Evolutionary conservation across 2,113 vertebrate species (phyloP), one percentile per base, ranked within the genome.

Genomic region (Pituophis catenifer): DNA sequence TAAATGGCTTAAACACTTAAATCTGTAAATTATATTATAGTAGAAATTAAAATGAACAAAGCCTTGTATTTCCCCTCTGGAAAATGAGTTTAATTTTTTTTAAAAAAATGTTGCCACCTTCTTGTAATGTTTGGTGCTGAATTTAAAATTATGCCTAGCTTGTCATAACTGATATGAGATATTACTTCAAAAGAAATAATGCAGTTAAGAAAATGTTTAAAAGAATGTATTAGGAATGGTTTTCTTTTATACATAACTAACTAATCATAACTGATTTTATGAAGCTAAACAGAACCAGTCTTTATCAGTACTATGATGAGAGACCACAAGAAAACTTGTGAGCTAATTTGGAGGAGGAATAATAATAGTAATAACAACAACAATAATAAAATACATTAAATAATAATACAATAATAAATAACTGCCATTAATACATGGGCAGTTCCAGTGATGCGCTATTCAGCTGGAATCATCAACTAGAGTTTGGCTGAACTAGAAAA

Each of bases 51-150:
- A 96, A 96, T 89, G 91, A 97, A 96, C 33, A 92, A 93, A 96
- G 75, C 57, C 91, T 93, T 92, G 85, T 58, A 94, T 58, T 97
- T 97, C 96, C 94, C 94, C 91, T 93, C 44, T 96, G 92, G 94
- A 96, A 95, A 96, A 96, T 81, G 91, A 75, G 58, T 95, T 97
- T 96, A 96, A 97, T 97, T 97, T 97, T 94, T 94, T 94, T 26
- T 1, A 95, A 96, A 93, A 93, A 96, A 95, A 89, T 95, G 13
- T 91, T 0, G 24, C 70, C 95, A 90, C 94, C 50, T 95, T 55
- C 21, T 33, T 89, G 54, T 95, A 92, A 93, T 26, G 3, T 24
- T 95, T 96, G 94, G 92, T 88, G 21, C 15, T 93, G 89, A 94
- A 92, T 94, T 92, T 29, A 94, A 91, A 86, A 70, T 89, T 94